Evolutionary conservation across 2,888 invertebrate genomes (phyloP).

Genomic region (Malacosoma neustria): DNA sequence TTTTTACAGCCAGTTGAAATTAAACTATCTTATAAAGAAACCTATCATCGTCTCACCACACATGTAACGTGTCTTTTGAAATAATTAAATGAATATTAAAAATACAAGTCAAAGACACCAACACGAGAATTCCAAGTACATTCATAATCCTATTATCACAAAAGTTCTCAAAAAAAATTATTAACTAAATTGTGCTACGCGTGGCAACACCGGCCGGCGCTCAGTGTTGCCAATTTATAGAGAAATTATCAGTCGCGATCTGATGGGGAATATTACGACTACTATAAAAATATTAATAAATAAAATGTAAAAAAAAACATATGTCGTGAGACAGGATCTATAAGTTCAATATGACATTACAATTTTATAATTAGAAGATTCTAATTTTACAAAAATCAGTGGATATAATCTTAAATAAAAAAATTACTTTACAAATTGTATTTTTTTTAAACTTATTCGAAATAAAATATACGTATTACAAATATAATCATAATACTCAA

Average conservation of each 20-base stretch:
- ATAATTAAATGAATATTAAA: conserved; percentile 19
- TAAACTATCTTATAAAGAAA: conserved; percentile 35
- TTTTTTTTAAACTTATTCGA: too few relatives aligned
- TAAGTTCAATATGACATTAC: too few relatives aligned
- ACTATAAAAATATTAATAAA: conserved; percentile 43
- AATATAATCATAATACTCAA: too few relatives aligned
- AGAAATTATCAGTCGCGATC: conserved; percentile 45
- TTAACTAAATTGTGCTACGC: conserved; percentile 61
- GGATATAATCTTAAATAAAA: too few relatives aligned
- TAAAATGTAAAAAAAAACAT: conserved; percentile 54
- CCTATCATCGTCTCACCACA: conserved; percentile 74
- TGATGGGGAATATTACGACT: conserved; percentile 65
- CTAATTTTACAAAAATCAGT: too few relatives aligned
- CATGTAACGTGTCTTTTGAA: conserved; percentile 67
- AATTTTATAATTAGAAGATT: too few relatives aligned
- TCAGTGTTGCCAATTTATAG: conserved; percentile 31
- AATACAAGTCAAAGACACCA: conserved; percentile 33
- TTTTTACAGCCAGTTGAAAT: conserved; percentile 35
- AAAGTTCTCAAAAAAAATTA: conserved; percentile 46
- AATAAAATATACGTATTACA: too few relatives aligned
- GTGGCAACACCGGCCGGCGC: conserved; percentile 28
- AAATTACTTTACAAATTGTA: too few relatives aligned
- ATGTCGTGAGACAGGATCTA: conserved; percentile 69
- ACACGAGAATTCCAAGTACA: conserved; percentile 45
- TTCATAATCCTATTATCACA: conserved; percentile 61